Conservation (phyloP, 1,140 invertebrate genomes). For the Drosophila albomicans region DNA sequence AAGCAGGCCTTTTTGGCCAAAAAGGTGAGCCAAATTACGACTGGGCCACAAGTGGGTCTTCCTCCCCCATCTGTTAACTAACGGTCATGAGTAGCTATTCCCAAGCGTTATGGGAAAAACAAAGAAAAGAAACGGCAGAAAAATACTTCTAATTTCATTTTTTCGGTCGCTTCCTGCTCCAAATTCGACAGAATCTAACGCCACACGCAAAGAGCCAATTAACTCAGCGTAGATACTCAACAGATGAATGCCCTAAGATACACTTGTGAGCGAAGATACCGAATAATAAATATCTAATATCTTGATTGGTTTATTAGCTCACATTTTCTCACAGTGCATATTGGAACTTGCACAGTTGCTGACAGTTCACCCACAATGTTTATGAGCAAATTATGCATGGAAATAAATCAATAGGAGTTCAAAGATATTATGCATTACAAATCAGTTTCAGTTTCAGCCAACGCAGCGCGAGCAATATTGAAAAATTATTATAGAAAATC, state of each 20-base stretch:
- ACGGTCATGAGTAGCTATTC: conserved; percentile 36
- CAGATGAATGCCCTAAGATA: neutral
- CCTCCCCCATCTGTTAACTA: neutral
- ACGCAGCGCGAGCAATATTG: conserved; percentile 63
- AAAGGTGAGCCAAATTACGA: conserved; percentile 77
- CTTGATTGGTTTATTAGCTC: conserved; percentile 1
- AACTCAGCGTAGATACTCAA: conserved; percentile 32
- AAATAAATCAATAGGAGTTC: conserved; percentile 57
- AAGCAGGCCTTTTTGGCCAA: conserved; percentile 61
- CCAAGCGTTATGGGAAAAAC: conserved; percentile 64
- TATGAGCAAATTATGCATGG: conserved; percentile 59
- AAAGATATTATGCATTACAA: conserved; percentile 50
- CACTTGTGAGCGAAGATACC: neutral
- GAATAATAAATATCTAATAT: neutral
- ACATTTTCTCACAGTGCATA: conserved; percentile 19
- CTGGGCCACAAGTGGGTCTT: conserved; percentile 24
- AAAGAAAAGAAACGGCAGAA: conserved; percentile 16
- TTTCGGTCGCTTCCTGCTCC: conserved; percentile 70
- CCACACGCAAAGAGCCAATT: conserved; percentile 75
- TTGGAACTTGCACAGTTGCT: conserved; percentile 49
- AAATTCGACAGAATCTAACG: conserved; percentile 61
- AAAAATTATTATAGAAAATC: conserved; percentile 78
- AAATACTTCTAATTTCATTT: conserved; percentile 63
- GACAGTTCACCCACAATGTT: conserved; percentile 56
- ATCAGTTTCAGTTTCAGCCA: conserved; percentile 49